Conservation (phyloP, 2,888 invertebrate species). For the Branchipolynoe longqiensis region DNA sequence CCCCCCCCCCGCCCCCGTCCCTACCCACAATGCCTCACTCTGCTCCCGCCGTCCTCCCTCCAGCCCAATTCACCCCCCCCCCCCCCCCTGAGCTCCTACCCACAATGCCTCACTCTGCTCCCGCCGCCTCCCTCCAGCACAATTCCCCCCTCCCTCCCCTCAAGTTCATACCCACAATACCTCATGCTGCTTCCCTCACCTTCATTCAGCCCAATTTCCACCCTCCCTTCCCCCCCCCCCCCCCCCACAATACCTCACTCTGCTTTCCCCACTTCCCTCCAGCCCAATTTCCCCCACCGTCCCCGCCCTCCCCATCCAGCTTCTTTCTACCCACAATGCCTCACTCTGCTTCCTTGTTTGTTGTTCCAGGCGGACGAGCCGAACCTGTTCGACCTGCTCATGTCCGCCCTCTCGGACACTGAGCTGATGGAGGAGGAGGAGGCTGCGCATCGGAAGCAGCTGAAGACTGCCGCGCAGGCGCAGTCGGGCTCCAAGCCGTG, state of each 20-base stretch:
- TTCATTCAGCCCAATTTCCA: not conserved
- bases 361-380: slow-evolving; percentile 5
- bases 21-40: too few species aligned
- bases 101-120: not conserved
- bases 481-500: slow-evolving; percentile 56
- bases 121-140: not conserved
- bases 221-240: not conserved
- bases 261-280: not conserved
- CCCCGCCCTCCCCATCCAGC: not conserved
- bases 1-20: too few species aligned
- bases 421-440: slow-evolving; percentile 52
- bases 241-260: not conserved
- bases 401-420: slow-evolving; percentile 14
- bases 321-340: too few species aligned
- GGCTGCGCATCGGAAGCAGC: not conserved
- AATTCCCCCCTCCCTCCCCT: not conserved
- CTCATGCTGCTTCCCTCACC: not conserved
- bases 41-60: too few species aligned
- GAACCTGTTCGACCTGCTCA: slow-evolving; percentile 28
- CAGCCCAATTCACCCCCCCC: too few species aligned
- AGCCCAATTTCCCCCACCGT: not conserved
- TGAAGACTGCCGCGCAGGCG: not conserved
- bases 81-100: not conserved
- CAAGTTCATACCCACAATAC: not conserved
- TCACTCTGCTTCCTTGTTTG: not conserved